Conservation (phyloP, 2,888 invertebrate genomes). For the Yponomeuta cagnagella region DNA sequence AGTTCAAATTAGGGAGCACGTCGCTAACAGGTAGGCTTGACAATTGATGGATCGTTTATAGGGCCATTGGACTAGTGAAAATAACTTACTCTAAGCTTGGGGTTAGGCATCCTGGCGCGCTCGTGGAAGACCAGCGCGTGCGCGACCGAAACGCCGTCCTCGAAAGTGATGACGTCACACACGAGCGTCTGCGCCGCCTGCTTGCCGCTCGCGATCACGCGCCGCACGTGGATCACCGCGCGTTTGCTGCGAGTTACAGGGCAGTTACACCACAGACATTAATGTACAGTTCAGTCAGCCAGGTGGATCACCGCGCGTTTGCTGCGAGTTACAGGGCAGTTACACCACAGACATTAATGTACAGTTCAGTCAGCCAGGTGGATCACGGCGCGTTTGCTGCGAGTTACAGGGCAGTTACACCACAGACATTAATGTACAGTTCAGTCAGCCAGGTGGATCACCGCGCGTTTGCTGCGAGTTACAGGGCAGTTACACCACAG, state of each 20-base stretch:
- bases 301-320: slow-evolving; percentile 59
- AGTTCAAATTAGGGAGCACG: no score
- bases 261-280: not conserved
- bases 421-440: not conserved
- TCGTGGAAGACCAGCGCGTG: slow-evolving; percentile 62
- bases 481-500: not conserved
- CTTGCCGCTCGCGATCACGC: slow-evolving; percentile 32
- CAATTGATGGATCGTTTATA: no score
- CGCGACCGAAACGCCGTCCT: slow-evolving; percentile 52
- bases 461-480: slow-evolving; percentile 41
- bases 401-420: slow-evolving; percentile 15
- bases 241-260: slow-evolving; percentile 44
- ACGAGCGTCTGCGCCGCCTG: slow-evolving; percentile 34
- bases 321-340: slow-evolving; percentile 34
- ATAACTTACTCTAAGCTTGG: slow-evolving; percentile 35
- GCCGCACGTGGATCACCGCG: slow-evolving; percentile 52
- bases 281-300: not conserved
- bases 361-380: no score
- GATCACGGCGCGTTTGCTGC: no score
- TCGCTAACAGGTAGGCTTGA: no score
- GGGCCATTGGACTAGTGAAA: no score
- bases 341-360: no score
- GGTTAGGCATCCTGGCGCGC: slow-evolving; percentile 47
- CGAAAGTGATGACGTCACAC: slow-evolving; percentile 57
- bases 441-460: no score